Conservation (phyloP, 2,113 vertebrate species). For the Prunella fulvescens region DNA sequence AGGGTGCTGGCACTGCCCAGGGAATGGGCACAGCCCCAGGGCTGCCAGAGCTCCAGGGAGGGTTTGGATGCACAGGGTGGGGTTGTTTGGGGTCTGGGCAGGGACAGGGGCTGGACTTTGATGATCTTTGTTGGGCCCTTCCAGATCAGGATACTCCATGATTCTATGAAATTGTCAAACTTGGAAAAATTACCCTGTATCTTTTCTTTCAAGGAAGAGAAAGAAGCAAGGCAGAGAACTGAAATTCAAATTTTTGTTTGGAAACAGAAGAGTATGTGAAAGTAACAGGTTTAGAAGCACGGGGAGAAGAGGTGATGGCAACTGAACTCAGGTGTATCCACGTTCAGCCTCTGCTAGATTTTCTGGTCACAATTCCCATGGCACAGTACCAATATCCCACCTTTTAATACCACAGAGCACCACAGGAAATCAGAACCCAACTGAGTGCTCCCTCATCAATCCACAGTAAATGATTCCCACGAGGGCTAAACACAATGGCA, state of each 20-base stretch:
- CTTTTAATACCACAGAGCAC: neutral
- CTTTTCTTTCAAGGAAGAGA: neutral
- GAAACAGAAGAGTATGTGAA: neutral
- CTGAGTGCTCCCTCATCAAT: accelerated
- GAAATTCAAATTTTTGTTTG: neutral
- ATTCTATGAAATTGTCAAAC: neutral
- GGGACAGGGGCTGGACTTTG: no score
- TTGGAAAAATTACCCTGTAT: neutral
- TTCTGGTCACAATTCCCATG: neutral
- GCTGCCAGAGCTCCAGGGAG: neutral
- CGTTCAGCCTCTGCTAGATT: neutral
- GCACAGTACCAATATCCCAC: neutral
- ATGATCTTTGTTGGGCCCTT: neutral
- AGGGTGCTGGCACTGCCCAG: neutral
- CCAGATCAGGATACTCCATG: neutral
- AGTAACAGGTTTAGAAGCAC: neutral
- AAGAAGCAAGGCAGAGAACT: neutral
- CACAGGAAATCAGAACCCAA: neutral
- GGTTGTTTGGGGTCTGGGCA: neutral
- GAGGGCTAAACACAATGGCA: neutral
- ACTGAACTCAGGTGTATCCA: neutral
- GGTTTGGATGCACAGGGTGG: accelerated
- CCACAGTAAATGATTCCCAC: neutral
- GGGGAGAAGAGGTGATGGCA: neutral
- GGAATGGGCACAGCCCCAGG: accelerated